Conservation (phyloP, 2,888 invertebrate species). For the Acleris laterana region DNA sequence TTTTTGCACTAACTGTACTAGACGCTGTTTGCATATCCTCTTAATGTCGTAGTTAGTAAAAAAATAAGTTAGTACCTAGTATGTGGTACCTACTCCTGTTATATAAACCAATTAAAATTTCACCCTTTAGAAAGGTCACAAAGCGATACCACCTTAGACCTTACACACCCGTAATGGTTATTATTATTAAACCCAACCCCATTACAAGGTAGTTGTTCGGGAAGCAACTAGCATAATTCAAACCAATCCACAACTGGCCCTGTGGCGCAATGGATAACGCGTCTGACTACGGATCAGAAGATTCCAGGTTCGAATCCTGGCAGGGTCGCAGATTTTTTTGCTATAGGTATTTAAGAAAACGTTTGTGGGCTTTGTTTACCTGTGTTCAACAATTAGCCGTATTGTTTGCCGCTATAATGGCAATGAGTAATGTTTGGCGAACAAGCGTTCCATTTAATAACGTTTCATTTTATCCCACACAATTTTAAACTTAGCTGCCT, state of each 20-base stretch:
- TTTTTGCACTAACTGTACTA: too few species aligned
- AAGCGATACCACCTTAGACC: too few species aligned
- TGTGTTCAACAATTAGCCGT: conserved; percentile 59
- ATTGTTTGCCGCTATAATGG: conserved; percentile 63
- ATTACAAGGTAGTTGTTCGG: neutral
- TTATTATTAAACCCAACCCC: too few species aligned
- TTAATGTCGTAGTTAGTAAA: too few species aligned
- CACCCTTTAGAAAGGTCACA: too few species aligned
- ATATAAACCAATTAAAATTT: too few species aligned
- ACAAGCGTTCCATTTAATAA: conserved; percentile 57
- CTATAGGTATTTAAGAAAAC: conserved; percentile 29
- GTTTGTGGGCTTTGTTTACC: conserved; percentile 49
- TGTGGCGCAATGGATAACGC: conserved; percentile 88
- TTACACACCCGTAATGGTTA: too few species aligned
- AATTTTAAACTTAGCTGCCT: conserved; percentile 50
- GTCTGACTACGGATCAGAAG: conserved; percentile 89
- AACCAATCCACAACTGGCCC: conserved; percentile 61
- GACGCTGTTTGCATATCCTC: too few species aligned
- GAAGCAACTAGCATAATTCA: conserved; percentile 22
- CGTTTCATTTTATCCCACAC: conserved; percentile 44
- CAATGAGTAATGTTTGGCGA: conserved; percentile 69
- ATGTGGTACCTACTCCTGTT: too few species aligned
- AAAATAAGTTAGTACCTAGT: too few species aligned
- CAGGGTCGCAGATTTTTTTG: conserved; percentile 74
- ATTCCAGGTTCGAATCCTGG: conserved; percentile 88